Evolutionary conservation across 2,113 vertebrate genomes (phyloP).

Genomic region (Brachyhypopomus occidentalis): DNA sequence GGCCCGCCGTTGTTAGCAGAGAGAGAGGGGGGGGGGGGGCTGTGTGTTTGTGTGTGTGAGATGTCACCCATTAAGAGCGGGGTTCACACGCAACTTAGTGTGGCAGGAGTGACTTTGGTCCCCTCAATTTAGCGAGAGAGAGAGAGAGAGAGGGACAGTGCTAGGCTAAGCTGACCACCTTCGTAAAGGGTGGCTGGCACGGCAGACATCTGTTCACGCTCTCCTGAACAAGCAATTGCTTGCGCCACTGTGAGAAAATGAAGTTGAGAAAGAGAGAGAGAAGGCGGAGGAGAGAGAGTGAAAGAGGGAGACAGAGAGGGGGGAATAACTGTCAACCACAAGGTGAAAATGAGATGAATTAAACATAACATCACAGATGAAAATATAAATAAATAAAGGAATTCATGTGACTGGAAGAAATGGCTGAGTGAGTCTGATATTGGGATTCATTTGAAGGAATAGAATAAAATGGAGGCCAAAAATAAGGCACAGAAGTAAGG

Average conservation of each 20-base stretch:
- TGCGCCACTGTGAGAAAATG: slow-evolving; percentile 33
- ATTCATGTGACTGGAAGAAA: slow-evolving; percentile 51
- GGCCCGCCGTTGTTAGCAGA: background rate
- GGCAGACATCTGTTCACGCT: slow-evolving; percentile 65
- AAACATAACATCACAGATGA: slow-evolving; percentile 23
- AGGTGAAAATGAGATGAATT: slow-evolving; percentile 41
- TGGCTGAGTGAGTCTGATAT: slow-evolving; percentile 51
- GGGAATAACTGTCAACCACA: slow-evolving; percentile 38
- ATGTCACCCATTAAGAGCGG: background rate
- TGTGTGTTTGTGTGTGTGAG: background rate
- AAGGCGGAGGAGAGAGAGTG: slow-evolving; percentile 51
- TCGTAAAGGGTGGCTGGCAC: slow-evolving; percentile 52
- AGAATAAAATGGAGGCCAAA: slow-evolving; percentile 56
- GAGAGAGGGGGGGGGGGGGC: background rate
- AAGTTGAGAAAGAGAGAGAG: slow-evolving; percentile 49
- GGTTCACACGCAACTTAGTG: slow-evolving; percentile 52
- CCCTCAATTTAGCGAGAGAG: slow-evolving; percentile 59
- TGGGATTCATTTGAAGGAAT: slow-evolving; percentile 48
- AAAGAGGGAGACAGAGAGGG: slow-evolving; percentile 54
- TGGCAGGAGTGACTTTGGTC: slow-evolving; percentile 57
- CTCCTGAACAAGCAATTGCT: slow-evolving; percentile 66
- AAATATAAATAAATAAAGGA: slow-evolving; percentile 61
- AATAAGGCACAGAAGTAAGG: slow-evolving; percentile 26
- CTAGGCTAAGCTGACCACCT: slow-evolving; percentile 48
- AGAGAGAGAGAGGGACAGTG: background rate